Evolutionary conservation across 2,797 vertebrate genomes (phyloP), one percentile per base, ranked within the genome.

Genomic region (Podarcis siculus): DNA sequence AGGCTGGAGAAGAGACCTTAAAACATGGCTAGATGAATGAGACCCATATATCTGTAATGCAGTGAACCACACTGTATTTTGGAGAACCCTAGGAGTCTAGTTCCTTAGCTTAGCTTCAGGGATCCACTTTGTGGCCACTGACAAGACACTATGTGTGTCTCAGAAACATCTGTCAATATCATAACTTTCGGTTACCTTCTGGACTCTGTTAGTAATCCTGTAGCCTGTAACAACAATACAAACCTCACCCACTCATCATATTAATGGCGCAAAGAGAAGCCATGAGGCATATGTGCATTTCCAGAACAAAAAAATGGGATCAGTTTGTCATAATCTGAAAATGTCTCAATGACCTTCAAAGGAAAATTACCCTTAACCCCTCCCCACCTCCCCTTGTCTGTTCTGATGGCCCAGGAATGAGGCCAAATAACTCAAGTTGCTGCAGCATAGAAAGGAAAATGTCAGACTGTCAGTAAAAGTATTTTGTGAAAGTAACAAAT

Each of bases 251-350:
- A 2, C 25, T 27, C 75, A 88, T 89, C 19, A 80, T 80, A 30
- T 90, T 6, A 88, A 91, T 55, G 19, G 10, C 89, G 23, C 39
- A 30, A 86, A 93, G 45, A 91, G 75, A n/a, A 94, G 39, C 85
- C 75, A 82, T 79, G 89, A 88, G 77, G 32, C 45, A 55, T 8
- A 30, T 77, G 12, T 42, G 35, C 78, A 78, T 6, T 1, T 87
- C 73, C 0, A 1, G 72, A 88, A 25, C 87, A 90, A 92, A 90
- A 90, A 92, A 78, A 30, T 27, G 12, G 77, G 55, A 76, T 61
- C 87, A 80, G 82, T 87, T 92, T 67, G 72, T 64, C 83, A 82
- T 77, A 78, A 77, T 85, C 93, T 76, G 71, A 35, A 77, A 87
- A 88, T 86, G 1, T 84, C 82, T 88, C 85, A 72, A 58, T 82